Evolutionary conservation across 1,140 invertebrate genomes (phyloP), one percentile per base, ranked within the genome.

Genomic region (Ruditapes philippinarum): DNA sequence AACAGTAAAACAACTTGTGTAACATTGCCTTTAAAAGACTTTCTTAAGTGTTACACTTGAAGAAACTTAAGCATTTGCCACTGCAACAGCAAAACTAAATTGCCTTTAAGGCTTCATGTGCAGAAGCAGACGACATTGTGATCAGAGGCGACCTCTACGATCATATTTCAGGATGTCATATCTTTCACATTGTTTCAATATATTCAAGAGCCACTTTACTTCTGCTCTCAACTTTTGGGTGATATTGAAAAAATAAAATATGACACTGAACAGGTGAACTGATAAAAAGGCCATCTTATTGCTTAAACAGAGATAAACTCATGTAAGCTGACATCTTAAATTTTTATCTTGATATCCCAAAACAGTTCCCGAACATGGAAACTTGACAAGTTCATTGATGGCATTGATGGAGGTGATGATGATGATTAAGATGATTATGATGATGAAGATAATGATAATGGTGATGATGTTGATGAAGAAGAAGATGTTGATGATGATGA

Each of bases 171-270:
- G 57, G 22, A 36, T 70, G 65, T 40, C 65, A 54, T 51, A 78
- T 51, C 74, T 78, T n/a, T 54, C 22, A 78, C 17, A 78, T 57
- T 78, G 74, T 78, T 78, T 54, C 45, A 54, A 78, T 78, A 78
- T 78, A 2, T 51, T 28, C 31, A 78, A 78, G 74, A 38, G 36
- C 49, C 45, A 19, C 45, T 78, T n/a, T 51, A 40, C 54, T 51
- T 22, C 45, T 9, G 40, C 42, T 49, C n/a, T 74, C 38, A 22
- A 51, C 28, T 36, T 28, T 76, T 42, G 11, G 31, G 74, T 17
- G 49, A 33, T 49, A 54, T 57, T 78, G 45, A 78, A 31, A 78
- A 54, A 31, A 51, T 49, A 54, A 54, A 31, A 78, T 51, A 78
- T 78, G 45, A 36, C 45, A 78, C 36, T 22, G 42, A 36, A 78